phyloP scores from a whole-genome alignment of 1,140 invertebrate genomes.

The Drosophila bocqueti region DNA sequence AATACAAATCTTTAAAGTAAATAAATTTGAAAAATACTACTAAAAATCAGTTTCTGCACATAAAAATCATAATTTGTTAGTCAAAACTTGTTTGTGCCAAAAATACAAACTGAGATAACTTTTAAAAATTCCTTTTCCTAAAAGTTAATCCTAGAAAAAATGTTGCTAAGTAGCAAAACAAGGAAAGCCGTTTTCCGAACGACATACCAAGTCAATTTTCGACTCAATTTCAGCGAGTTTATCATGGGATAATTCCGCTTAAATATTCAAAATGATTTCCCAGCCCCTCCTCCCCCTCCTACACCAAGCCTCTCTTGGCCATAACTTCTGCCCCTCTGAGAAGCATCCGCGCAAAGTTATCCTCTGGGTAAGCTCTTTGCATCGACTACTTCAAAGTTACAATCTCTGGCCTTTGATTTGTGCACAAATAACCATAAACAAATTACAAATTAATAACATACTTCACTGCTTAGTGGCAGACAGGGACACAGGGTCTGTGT shows the following conservation, averaged over 20 bases:
- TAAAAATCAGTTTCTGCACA: not conserved
- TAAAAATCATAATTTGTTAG: not conserved
- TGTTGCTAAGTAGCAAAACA: constrained; percentile 1
- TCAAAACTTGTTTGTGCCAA: not conserved
- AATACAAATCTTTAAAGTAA: not conserved
- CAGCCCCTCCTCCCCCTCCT: not conserved
- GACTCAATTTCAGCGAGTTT: constrained; percentile 44
- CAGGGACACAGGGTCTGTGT: constrained; percentile 9
- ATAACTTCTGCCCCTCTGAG: not conserved
- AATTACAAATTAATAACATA: constrained; percentile 83
- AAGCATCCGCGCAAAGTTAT: constrained; percentile 37
- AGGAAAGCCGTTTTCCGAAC: constrained; percentile 16
- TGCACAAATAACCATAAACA: constrained; percentile 82
- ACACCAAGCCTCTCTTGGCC: not conserved
- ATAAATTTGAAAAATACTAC: not conserved
- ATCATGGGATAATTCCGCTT: constrained; percentile 40
- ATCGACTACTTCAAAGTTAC: constrained; percentile 66
- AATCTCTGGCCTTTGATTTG: constrained; percentile 81
- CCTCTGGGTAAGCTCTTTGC: constrained; percentile 46
- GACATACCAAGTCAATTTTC: constrained; percentile 40
- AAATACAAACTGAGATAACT: not conserved
- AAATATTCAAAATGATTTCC: constrained; percentile 46
- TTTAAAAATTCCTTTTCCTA: not conserved
- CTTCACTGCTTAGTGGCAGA: constrained; percentile 69
- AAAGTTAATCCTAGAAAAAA: constrained; percentile 12